Conservation (phyloP, 2,797 vertebrate species). For the Buphagus erythrorhynchus region DNA sequence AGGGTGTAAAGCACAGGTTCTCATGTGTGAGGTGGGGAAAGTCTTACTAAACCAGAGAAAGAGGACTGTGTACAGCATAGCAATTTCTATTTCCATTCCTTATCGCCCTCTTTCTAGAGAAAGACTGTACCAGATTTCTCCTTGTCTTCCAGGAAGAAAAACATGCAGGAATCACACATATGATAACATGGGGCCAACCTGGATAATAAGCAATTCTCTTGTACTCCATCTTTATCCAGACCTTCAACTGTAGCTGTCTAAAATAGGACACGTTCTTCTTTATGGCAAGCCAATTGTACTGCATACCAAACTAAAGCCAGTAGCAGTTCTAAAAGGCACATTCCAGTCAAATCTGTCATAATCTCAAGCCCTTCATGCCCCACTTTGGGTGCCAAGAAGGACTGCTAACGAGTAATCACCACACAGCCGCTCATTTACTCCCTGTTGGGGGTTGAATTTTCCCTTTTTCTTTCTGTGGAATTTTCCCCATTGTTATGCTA, state of each 20-base stretch:
- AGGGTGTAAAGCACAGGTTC: background rate
- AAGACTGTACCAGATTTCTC: background rate
- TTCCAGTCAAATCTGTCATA: background rate
- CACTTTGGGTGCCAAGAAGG: background rate
- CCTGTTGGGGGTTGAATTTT: too few species aligned
- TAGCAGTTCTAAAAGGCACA: background rate
- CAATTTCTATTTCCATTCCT: background rate
- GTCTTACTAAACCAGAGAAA: background rate
- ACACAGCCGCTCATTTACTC: accelerated
- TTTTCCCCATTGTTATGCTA: too few species aligned
- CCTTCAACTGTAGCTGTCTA: background rate
- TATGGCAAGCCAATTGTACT: background rate
- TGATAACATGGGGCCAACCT: background rate
- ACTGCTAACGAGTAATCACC: background rate
- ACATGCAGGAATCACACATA: background rate
- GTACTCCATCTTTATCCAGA: background rate
- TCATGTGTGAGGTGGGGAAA: background rate
- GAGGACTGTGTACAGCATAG: background rate
- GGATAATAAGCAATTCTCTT: background rate
- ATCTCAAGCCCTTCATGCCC: background rate
- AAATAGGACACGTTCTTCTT: background rate
- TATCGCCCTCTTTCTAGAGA: background rate
- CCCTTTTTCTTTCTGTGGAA: too few species aligned
- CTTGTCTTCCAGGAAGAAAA: background rate
- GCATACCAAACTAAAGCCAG: background rate